Base-by-base conservation (phyloP, 1,140 invertebrate species). In the Lepidostoma basale region DNA sequence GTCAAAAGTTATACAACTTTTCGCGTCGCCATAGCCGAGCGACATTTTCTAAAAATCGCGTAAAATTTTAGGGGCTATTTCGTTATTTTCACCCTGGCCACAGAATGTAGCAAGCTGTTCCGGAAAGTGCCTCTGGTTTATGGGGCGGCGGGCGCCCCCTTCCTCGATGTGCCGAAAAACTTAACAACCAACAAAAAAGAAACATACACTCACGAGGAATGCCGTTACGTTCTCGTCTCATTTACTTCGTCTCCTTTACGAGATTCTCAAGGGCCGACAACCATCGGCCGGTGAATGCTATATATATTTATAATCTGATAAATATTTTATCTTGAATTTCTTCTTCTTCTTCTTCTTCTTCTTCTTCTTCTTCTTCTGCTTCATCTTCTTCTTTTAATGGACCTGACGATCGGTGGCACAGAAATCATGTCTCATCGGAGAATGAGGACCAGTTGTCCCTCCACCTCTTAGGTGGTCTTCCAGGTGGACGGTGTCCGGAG, bases 101-200 rank as follows among this genome's bases (percentile, higher is more conserved):
- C 52, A 12, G 12, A 56, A 56, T 56, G 28, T 16, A 56, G 52
- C 28, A 56, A 56, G 52, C 52, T 56, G 52, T 56, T 56, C 30
- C 28, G 16, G 8, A 56, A 56, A 56, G 16, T 56, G 52, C 52
- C 52, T 39, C 36, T 20, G 52, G 26, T 56, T 56, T 56, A 56
- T 56, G 4, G 20, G 23, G 20, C 16, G 44, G 44, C 23, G 23
- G 28, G 28, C 20, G 10, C 14, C 22, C 28, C 30, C 8, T 20
- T 30, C 52, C 52, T 56, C 36, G 12, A 56, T 56, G 52, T 56
- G 28, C 28, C 18, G 28, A 56, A 56, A 47, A 56, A 56, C 28
- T 56, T 56, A 56, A 56, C 52, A 56, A 56, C 52, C 52, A 14
- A 56, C 52, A 56, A 56, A 56, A 36, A 56, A 56, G 52, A 56